phyloP scores from a whole-genome alignment of 2,888 invertebrate species.

The Patella depressa region DNA sequence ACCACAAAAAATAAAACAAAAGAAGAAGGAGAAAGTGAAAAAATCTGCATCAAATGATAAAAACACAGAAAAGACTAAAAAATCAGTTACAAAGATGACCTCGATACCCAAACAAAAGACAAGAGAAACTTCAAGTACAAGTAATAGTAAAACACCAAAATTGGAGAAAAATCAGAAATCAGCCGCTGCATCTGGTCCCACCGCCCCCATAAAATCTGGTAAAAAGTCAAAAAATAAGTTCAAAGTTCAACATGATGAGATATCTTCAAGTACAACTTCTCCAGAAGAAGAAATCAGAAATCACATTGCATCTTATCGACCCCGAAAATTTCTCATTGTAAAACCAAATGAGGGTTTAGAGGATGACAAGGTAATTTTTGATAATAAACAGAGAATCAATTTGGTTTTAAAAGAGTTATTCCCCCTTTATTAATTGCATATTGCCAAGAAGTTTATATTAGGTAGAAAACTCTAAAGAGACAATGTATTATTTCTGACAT shows the following conservation, averaged over 20 bases:
- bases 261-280: conserved; percentile 51
- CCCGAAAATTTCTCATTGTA: conserved; percentile 57
- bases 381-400: too few relatives aligned
- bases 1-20: background rate
- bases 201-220: too few relatives aligned
- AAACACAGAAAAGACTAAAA: conserved; percentile 13
- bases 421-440: background rate
- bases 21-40: conserved; percentile 25
- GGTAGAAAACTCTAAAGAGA: too few relatives aligned
- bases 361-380: conserved; percentile 47
- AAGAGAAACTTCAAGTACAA: too few relatives aligned
- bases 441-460: too few relatives aligned
- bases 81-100: background rate
- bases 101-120: too few relatives aligned
- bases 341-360: conserved; percentile 59
- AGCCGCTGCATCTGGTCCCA: too few relatives aligned
- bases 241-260: conserved; percentile 53
- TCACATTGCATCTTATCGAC: conserved; percentile 42
- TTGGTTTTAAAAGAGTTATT: background rate
- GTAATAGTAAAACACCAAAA: too few relatives aligned
- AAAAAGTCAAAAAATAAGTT: conserved; percentile 59
- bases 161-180: too few relatives aligned
- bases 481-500: too few relatives aligned
- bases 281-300: conserved; percentile 23
- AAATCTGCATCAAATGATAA: conserved; percentile 13